These are phyloP conservation scores for Rhea pennata DNA, from an alignment of 2,113 vertebrate species.

Conservation along the genomic window DNA sequence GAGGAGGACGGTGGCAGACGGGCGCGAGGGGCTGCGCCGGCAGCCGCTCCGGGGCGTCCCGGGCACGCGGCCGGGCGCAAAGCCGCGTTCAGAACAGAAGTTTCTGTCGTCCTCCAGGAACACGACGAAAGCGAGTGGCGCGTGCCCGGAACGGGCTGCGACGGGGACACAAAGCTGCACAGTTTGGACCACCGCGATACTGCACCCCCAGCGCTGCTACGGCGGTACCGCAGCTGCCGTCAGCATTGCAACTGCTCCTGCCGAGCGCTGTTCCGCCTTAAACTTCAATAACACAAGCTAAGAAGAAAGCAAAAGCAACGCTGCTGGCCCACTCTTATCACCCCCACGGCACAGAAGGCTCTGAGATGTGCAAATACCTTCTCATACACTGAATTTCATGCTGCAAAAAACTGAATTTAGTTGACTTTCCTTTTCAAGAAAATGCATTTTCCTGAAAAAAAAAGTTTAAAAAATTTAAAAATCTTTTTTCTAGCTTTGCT, in stretches of 20 bases:
- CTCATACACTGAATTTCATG: not conserved
- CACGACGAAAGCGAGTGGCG: too few species aligned
- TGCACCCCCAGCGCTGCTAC: too few species aligned
- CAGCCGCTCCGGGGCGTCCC: too few species aligned
- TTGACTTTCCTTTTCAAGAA: not conserved
- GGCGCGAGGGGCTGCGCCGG: too few species aligned
- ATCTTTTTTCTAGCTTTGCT: not conserved
- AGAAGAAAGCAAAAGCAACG: not conserved
- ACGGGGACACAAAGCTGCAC: too few species aligned
- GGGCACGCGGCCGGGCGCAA: too few species aligned
- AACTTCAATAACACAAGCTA: not conserved
- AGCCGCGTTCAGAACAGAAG: too few species aligned
- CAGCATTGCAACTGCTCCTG: not conserved
- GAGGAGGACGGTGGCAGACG: too few species aligned
- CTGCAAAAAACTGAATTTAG: not conserved
- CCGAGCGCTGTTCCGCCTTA: not conserved
- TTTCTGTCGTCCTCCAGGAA: too few species aligned
- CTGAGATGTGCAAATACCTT: not conserved
- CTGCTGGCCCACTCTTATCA: not conserved
- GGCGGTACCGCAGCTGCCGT: too few species aligned
- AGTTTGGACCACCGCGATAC: too few species aligned
- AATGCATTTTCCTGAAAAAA: not conserved
- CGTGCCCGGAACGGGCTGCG: too few species aligned
- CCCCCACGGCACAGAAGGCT: not conserved
- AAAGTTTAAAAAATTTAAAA: not conserved